Evolutionary conservation across 2,113 vertebrate species (phyloP).

Genomic region (Mesembrinibis cayennensis): DNA sequence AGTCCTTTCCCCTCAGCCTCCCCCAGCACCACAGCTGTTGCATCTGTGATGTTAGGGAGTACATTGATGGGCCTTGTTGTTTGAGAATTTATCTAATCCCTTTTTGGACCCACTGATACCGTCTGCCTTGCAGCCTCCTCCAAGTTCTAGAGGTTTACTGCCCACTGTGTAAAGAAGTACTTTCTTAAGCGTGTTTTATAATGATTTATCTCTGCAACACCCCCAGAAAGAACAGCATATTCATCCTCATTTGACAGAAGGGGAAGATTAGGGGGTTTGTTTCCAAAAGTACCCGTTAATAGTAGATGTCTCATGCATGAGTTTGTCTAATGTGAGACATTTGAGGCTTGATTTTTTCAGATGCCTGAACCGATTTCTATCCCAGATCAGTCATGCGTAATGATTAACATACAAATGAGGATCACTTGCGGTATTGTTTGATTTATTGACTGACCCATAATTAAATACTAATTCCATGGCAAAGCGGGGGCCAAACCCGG

Average conservation of each 20-base stretch:
- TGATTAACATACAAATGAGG: background rate
- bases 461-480: background rate
- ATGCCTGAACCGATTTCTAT: conserved; percentile 26
- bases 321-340: background rate
- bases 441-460: background rate
- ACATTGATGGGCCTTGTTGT: background rate
- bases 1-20: background rate
- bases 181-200: background rate
- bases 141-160: background rate
- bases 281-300: background rate
- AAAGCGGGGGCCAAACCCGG: background rate
- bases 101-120: background rate
- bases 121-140: background rate
- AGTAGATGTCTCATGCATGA: background rate
- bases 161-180: background rate
- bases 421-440: background rate
- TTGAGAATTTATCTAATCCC: background rate
- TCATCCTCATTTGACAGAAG: background rate
- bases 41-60: background rate
- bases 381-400: background rate
- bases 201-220: background rate
- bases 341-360: background rate
- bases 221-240: background rate
- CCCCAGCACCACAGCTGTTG: background rate
- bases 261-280: background rate